Evolutionary conservation across 2,888 invertebrate genomes (phyloP).

Genomic region (Dione juno): DNA sequence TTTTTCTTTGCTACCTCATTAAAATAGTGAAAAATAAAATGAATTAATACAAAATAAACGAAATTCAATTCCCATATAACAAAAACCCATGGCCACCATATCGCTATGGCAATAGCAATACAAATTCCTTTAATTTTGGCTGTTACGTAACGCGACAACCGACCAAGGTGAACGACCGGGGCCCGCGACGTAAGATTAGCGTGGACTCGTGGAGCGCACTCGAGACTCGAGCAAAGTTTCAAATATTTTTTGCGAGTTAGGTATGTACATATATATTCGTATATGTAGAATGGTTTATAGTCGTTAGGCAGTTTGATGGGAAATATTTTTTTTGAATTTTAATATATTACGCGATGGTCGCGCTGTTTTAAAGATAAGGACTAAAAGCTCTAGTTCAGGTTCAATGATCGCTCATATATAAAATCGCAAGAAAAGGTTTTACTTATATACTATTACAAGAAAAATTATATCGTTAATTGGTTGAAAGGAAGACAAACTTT

Average conservation of each 20-base stretch:
- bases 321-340: not conserved
- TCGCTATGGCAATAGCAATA: slow-evolving; percentile 38
- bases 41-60: too few species aligned
- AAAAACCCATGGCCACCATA: slow-evolving; percentile 17
- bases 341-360: not conserved
- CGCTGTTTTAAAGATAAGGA: too few species aligned
- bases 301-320: slow-evolving; percentile 8
- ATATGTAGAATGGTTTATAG: too few species aligned
- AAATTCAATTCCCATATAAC: not conserved
- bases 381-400: too few species aligned
- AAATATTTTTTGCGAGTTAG: slow-evolving; percentile 15
- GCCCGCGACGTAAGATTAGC: slow-evolving; percentile 52
- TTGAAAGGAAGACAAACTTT: too few species aligned
- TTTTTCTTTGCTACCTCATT: too few species aligned
- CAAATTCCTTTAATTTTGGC: slow-evolving; percentile 62
- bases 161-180: slow-evolving; percentile 61
- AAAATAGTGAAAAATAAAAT: too few species aligned
- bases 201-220: slow-evolving; percentile 29
- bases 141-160: slow-evolving; percentile 60
- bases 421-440: too few species aligned
- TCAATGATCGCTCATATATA: not conserved
- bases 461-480: too few species aligned
- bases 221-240: not conserved
- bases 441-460: too few species aligned
- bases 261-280: not conserved